Percentiles rank a stretch among this genome's conserved stretches.
phyloP scores from a whole-genome alignment of 2,888 invertebrate genomes.

The Caenorhabditis sinica region DNA sequence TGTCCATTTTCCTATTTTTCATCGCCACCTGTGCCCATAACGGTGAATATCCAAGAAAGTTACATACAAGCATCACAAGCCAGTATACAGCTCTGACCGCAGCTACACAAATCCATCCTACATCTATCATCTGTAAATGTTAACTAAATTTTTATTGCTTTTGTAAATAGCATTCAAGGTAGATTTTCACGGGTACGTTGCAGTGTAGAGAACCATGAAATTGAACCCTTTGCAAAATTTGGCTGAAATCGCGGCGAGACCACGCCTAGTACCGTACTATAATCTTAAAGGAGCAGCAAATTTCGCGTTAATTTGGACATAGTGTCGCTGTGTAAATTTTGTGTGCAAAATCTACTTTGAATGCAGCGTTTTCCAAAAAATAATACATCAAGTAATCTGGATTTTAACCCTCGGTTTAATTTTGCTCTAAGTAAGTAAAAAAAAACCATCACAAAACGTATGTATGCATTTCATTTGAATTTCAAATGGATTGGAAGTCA shows the following conservation, averaged over 20 bases:
- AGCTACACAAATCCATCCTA: constrained; percentile 62
- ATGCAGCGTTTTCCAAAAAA: too few relatives aligned
- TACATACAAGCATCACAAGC: constrained; percentile 73
- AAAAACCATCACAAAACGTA: neutral
- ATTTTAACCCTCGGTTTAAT: neutral
- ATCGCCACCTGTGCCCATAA: constrained; percentile 70
- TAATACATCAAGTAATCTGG: neutral
- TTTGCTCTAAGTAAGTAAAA: neutral
- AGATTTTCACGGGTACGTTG: too few relatives aligned
- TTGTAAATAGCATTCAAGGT: too few relatives aligned
- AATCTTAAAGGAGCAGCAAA: too few relatives aligned
- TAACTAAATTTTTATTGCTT: neutral
- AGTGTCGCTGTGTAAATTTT: too few relatives aligned
- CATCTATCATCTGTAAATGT: constrained; percentile 62
- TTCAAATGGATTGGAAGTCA: neutral
- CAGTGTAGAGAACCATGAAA: too few relatives aligned
- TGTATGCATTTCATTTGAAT: constrained; percentile 23
- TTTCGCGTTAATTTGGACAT: too few relatives aligned
- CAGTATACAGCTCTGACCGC: constrained; percentile 71
- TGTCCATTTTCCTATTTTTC: constrained; percentile 68
- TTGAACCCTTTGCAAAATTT: too few relatives aligned
- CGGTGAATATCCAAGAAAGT: constrained; percentile 72
- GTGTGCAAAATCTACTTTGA: too few relatives aligned
- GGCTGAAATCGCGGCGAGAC: too few relatives aligned
- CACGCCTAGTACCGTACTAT: too few relatives aligned